Percentiles rank a stretch among this genome's conserved stretches.
These are phyloP conservation scores for Larimichthys polyactis DNA, from an alignment of 2,113 vertebrate genomes.

Conservation along the genomic window DNA sequence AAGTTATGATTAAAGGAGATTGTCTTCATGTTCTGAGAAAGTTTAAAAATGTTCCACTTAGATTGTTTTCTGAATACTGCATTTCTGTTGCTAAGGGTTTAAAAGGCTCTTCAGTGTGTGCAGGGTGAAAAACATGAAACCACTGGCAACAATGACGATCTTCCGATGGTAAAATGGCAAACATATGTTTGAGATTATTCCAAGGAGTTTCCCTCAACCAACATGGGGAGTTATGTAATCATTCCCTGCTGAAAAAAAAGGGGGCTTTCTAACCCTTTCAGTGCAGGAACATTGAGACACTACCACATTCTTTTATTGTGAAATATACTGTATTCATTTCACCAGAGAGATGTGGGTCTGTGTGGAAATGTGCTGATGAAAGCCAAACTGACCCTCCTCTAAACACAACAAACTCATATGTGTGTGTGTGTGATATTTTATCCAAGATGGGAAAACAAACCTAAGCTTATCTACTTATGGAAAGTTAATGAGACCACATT, in stretches of 20 bases:
- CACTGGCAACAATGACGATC: not conserved
- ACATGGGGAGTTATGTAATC: conserved; percentile 20
- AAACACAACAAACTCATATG: conserved; percentile 5
- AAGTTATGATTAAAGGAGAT: no score
- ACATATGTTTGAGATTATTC: conserved; percentile 48
- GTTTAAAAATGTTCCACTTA: not conserved
- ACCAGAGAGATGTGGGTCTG: not conserved
- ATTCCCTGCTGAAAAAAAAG: conserved; percentile 1
- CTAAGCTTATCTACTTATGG: conserved; percentile 35
- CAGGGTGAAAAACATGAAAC: not conserved
- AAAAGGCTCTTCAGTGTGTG: not conserved
- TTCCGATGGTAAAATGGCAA: conserved; percentile 1
- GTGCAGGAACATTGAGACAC: conserved; percentile 10
- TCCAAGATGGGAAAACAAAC: conserved; percentile 43
- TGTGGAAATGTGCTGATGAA: conserved; percentile 15
- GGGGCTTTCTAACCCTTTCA: not conserved
- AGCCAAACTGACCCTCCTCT: conserved; percentile 20
- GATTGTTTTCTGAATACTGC: no score
- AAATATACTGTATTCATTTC: conserved; percentile 6
- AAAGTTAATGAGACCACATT: conserved; percentile 62
- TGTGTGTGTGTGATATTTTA: not conserved
- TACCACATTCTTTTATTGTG: not conserved
- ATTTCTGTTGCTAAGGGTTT: not conserved
- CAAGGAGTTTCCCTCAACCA: conserved; percentile 17
- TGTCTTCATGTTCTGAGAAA: not conserved